Conservation (phyloP, 2,797 vertebrate genomes). For the Myotis daubentonii region DNA sequence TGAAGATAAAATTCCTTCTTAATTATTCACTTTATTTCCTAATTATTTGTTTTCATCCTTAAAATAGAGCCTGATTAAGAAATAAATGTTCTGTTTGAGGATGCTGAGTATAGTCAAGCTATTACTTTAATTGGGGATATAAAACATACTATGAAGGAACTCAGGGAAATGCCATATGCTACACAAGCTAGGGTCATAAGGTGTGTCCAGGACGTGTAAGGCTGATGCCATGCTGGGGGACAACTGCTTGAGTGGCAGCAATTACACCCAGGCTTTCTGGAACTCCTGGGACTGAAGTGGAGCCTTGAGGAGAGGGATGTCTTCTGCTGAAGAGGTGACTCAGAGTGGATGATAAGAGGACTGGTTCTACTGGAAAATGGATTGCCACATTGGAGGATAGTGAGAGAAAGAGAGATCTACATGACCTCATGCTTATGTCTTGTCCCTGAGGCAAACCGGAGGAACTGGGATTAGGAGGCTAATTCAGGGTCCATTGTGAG, state of each 20-base stretch:
- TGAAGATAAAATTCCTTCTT: constrained; percentile 10
- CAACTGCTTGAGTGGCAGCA: background rate
- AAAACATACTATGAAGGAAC: constrained; percentile 26
- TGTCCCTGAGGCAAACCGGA: background rate
- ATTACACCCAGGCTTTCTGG: background rate
- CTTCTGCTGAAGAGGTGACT: background rate
- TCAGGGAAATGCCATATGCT: background rate
- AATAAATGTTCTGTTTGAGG: constrained; percentile 25
- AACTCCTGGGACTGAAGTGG: background rate
- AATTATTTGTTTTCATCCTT: constrained; percentile 35
- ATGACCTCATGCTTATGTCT: background rate
- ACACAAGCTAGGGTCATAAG: background rate
- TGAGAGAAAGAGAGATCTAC: background rate
- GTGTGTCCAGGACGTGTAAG: background rate
- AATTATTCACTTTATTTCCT: constrained; percentile 41
- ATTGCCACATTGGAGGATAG: background rate
- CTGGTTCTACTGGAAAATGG: background rate
- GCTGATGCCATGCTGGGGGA: background rate
- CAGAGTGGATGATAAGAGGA: background rate
- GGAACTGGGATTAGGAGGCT: background rate
- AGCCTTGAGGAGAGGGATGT: background rate
- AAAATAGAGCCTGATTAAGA: constrained; percentile 25
- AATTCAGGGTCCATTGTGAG: background rate
- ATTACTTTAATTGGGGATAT: background rate
- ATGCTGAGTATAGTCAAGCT: constrained; percentile 19